These are phyloP conservation scores for Tetraneura akinire DNA, from an alignment of 1,140 invertebrate genomes.

Conservation along the genomic window DNA sequence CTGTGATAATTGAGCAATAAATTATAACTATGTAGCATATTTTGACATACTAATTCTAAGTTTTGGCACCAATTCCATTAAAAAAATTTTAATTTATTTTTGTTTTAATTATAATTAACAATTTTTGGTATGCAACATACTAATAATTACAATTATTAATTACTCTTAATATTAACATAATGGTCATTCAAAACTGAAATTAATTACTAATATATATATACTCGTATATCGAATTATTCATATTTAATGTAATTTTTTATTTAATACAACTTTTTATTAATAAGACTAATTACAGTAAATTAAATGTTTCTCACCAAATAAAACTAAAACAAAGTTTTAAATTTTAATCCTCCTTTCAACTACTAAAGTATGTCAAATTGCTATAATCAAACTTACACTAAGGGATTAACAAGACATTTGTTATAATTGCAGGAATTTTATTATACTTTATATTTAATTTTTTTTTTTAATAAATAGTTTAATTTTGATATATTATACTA, in stretches of 20 bases:
- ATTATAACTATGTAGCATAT: conserved; percentile 37
- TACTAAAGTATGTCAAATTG: no score
- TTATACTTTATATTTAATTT: no score
- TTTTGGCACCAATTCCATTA: conserved; percentile 47
- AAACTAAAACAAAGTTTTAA: conserved; percentile 5
- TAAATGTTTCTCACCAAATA: not conserved
- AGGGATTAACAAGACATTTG: no score
- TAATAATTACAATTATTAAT: conserved; percentile 26
- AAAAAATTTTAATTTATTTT: conserved; percentile 12
- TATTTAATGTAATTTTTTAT: not conserved
- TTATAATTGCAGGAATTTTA: no score
- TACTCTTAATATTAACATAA: conserved; percentile 17
- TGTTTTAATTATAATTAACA: conserved; percentile 28
- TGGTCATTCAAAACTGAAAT: not conserved
- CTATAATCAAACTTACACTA: no score
- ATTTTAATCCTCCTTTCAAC: not conserved
- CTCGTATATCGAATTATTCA: no score
- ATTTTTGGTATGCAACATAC: conserved; percentile 37
- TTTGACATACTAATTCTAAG: conserved; percentile 37
- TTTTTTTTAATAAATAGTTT: no score
- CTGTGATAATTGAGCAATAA: conserved; percentile 48
- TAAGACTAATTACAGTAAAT: not conserved
- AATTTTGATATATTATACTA: not conserved
- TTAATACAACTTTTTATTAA: not conserved
- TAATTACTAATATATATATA: no score